Conservation (phyloP, 2,113 vertebrate species). For the Heteronetta atricapilla region DNA sequence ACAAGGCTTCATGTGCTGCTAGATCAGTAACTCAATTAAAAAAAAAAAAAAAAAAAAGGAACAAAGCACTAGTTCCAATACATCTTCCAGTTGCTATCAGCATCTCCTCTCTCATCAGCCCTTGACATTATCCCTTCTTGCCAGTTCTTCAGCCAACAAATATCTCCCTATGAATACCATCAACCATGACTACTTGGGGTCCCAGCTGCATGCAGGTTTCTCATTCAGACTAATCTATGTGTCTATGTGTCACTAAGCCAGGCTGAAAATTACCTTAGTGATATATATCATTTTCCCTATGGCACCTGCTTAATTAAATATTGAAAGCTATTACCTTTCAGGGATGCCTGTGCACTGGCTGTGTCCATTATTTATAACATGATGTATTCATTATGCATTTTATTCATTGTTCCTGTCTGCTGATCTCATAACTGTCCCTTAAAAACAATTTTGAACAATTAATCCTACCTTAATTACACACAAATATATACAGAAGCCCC, state of each 20-base stretch:
- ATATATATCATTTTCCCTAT: not conserved
- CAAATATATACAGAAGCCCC: not conserved
- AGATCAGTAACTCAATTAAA: fast-evolving
- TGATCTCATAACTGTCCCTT: slow-evolving; percentile 22
- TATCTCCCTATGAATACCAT: fast-evolving
- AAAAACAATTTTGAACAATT: slow-evolving; percentile 36
- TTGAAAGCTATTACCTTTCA: slow-evolving; percentile 61
- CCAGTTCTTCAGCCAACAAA: not conserved
- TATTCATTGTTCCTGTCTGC: slow-evolving; percentile 19
- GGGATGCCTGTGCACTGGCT: slow-evolving; percentile 36
- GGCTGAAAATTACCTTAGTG: not conserved
- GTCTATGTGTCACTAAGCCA: not conserved
- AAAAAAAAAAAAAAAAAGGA: not conserved
- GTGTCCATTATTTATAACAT: slow-evolving; percentile 56
- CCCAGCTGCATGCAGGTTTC: not conserved
- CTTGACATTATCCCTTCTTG: not conserved
- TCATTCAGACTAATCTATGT: not conserved
- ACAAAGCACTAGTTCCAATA: not conserved
- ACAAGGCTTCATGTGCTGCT: not conserved
- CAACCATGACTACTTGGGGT: not conserved
- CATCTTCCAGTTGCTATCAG: no score
- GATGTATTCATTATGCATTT: slow-evolving; percentile 26
- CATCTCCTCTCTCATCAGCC: not conserved
- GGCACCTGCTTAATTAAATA: slow-evolving; percentile 50
- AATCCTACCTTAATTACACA: slow-evolving; percentile 45